phyloP scores from a whole-genome alignment of 2,888 invertebrate species.

The Doris montereyensis region DNA sequence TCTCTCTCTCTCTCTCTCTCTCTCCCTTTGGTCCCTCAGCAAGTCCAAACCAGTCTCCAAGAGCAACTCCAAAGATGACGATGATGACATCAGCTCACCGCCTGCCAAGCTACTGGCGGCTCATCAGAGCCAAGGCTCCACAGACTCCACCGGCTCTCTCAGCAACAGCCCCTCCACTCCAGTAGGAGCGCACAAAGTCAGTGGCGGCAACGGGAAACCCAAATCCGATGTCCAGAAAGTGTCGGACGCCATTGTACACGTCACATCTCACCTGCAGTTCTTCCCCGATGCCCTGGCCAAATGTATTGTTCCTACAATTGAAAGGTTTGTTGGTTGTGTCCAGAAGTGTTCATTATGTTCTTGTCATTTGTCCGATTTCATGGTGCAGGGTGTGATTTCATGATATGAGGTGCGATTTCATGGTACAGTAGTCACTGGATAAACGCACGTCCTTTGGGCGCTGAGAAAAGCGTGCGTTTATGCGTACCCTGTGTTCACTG shows the following conservation, averaged over 20 bases:
- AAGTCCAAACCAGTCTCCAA: too few relatives aligned
- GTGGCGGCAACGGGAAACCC: conserved; percentile 3
- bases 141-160: conserved; percentile 36
- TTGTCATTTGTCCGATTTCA: not conserved
- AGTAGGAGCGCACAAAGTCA: not conserved
- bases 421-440: too few relatives aligned
- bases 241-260: conserved; percentile 49
- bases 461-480: too few relatives aligned
- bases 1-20: too few relatives aligned
- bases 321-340: conserved; percentile 54
- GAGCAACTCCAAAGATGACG: too few relatives aligned
- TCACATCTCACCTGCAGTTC: conserved; percentile 53
- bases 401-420: too few relatives aligned
- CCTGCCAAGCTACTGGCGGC: not conserved
- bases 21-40: too few relatives aligned
- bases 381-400: too few relatives aligned
- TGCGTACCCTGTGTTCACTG: too few relatives aligned
- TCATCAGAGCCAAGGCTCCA: conserved; percentile 10
- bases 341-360: not conserved
- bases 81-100: too few relatives aligned
- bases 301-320: conserved; percentile 65
- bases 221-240: conserved; percentile 34
- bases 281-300: conserved; percentile 63
- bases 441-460: too few relatives aligned
- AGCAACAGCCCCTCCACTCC: conserved; percentile 13